These are phyloP conservation scores for Aplodontia rufa DNA, from an alignment of 2,113 vertebrate genomes.

Conservation along the genomic window DNA sequence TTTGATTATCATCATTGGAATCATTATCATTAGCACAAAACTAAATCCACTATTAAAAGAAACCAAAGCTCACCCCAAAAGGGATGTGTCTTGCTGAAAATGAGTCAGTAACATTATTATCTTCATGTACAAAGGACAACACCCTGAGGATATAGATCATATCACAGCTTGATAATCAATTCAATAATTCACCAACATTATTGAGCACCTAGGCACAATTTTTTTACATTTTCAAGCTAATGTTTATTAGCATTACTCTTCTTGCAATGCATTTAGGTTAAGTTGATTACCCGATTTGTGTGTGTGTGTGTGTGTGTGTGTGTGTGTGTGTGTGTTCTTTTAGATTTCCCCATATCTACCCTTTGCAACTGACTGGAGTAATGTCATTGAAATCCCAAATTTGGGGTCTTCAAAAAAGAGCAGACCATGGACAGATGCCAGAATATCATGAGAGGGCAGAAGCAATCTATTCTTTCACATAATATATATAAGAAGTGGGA, in stretches of 20 bases:
- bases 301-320: too few relatives aligned
- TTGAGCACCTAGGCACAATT: conserved; percentile 75
- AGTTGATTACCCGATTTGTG: not conserved
- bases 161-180: conserved; percentile 74
- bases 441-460: not conserved
- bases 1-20: conserved; percentile 43
- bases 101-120: conserved; percentile 58
- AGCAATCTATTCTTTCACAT: not conserved
- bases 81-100: conserved; percentile 35
- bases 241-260: not conserved
- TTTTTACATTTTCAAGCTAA: not conserved
- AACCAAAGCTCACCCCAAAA: conserved; percentile 61
- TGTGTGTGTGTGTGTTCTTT: not conserved
- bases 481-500: not conserved
- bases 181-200: conserved; percentile 57
- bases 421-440: not conserved
- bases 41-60: conserved; percentile 60
- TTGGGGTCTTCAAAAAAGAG: not conserved
- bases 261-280: not conserved
- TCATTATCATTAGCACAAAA: conserved; percentile 66
- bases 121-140: conserved; percentile 65
- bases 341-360: not conserved
- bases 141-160: conserved; percentile 71
- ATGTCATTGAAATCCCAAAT: not conserved
- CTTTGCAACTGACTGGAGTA: not conserved